Conservation (phyloP, 1,140 invertebrate genomes). For the Apolygus lucorum region DNA sequence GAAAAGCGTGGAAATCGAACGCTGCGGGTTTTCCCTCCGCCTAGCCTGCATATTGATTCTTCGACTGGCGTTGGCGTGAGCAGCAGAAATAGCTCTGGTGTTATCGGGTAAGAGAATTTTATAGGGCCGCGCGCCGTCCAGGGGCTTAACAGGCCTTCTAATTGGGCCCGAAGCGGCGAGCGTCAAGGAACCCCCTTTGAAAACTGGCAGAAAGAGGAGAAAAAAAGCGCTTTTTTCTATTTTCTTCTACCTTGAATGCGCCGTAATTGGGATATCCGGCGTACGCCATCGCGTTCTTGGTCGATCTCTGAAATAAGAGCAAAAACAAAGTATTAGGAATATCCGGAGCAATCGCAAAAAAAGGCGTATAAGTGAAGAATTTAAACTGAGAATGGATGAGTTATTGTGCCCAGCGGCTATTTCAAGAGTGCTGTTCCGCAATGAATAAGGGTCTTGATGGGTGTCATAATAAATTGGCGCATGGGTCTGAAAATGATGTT, state of each 20-base stretch:
- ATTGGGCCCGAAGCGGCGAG: not conserved
- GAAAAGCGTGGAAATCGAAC: too few species aligned
- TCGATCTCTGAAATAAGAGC: too few species aligned
- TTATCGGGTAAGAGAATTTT: not conserved
- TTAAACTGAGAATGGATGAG: too few species aligned
- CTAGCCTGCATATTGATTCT: not conserved
- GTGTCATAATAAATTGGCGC: too few species aligned
- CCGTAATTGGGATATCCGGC: slow-evolving; percentile 5
- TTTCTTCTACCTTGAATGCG: not conserved
- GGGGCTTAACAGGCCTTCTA: not conserved
- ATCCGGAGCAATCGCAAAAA: too few species aligned
- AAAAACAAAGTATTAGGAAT: too few species aligned
- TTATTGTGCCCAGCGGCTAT: too few species aligned
- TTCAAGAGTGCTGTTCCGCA: too few species aligned
- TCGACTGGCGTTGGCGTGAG: not conserved
- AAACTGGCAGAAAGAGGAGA: not conserved
- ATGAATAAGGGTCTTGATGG: too few species aligned
- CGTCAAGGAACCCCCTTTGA: not conserved
- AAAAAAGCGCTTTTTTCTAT: not conserved
- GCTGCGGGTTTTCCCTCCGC: too few species aligned
- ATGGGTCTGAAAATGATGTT: too few species aligned
- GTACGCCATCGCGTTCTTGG: not conserved
- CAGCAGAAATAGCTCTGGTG: not conserved
- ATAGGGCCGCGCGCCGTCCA: not conserved
- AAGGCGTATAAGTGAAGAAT: too few species aligned